Conservation (phyloP, 2,113 vertebrate species). For the Lonchura striata region DNA sequence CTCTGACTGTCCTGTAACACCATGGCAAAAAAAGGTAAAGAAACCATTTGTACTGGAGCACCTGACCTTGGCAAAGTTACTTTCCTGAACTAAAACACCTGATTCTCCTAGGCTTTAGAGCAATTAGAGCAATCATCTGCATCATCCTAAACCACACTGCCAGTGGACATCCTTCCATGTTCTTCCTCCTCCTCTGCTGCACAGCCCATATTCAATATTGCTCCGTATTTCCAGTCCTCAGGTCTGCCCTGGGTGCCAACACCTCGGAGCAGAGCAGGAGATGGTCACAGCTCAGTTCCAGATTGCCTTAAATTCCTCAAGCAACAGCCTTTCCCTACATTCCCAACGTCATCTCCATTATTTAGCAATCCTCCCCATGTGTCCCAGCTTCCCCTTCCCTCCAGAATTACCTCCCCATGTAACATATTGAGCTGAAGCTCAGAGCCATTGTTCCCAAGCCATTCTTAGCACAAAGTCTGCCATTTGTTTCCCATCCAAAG, state of each 20-base stretch:
- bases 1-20: background rate
- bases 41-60: background rate
- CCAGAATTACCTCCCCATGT: background rate
- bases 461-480: background rate
- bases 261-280: background rate
- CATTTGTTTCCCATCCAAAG: background rate
- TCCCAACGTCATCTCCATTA: background rate
- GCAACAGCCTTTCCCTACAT: background rate
- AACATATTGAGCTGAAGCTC: background rate
- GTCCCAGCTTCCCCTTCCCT: background rate
- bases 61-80: background rate
- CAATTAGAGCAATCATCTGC: background rate
- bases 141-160: rapidly evolving
- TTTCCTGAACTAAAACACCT: background rate
- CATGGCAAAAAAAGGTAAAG: background rate
- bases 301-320: background rate
- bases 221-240: background rate
- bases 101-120: background rate
- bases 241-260: background rate
- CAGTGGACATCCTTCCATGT: rapidly evolving
- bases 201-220: rapidly evolving
- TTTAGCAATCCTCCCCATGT: background rate
- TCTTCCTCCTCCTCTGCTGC: background rate
- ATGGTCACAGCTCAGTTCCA: background rate
- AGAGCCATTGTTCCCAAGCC: background rate